These are phyloP conservation scores for Danio aesculapii DNA, from an alignment of 2,797 vertebrate species.

Conservation along the genomic window DNA sequence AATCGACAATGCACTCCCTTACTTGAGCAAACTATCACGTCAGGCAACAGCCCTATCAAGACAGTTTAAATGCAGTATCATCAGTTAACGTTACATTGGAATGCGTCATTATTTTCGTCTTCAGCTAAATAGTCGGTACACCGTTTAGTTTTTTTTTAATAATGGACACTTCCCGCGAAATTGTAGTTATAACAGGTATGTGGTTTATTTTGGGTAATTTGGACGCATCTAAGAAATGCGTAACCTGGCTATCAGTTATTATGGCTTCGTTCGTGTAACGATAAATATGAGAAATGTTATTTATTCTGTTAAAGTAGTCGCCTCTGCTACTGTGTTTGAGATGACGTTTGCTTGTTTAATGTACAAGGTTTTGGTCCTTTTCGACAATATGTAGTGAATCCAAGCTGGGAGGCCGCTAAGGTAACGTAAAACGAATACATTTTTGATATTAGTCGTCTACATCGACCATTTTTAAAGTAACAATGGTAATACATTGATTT, in stretches of 20 bases:
- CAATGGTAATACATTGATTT: not conserved
- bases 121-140: not conserved
- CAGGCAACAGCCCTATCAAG: not conserved
- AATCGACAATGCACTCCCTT: slow-evolving; percentile 47
- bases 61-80: not conserved
- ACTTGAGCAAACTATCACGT: slow-evolving; percentile 1
- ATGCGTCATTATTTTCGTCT: too few relatives aligned
- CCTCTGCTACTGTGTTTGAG: not conserved
- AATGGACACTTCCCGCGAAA: slow-evolving; percentile 22
- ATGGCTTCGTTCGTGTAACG: not conserved
- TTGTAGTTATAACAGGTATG: slow-evolving; percentile 56
- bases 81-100: too few relatives aligned
- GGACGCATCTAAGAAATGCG: not conserved
- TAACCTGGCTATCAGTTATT: not conserved
- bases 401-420: slow-evolving; percentile 89
- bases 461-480: not conserved
- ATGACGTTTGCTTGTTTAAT: not conserved
- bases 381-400: slow-evolving; percentile 82
- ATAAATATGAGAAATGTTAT: not conserved
- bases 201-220: not conserved
- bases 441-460: not conserved
- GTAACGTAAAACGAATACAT: slow-evolving; percentile 64
- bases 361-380: slow-evolving; percentile 87
- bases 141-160: not conserved
- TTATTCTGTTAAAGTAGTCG: not conserved